A percentile compares a stretch with the other conserved stretches of the same genome.
Evolutionary conservation across 2,888 invertebrate species (phyloP).

Genomic region (Pyrgus malvae): DNA sequence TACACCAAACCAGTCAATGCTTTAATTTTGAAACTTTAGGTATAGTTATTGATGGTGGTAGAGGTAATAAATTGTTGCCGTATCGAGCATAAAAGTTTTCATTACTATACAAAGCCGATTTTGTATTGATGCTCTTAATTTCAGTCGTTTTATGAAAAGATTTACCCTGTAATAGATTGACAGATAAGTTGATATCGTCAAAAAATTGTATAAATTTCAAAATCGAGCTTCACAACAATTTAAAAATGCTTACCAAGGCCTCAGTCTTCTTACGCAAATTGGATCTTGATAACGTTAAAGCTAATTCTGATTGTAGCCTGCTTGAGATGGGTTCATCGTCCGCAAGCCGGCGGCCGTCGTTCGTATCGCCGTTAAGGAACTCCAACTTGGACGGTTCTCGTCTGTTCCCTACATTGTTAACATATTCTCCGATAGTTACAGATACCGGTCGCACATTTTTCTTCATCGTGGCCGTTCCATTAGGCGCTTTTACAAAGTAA

Average conservation of each 20-base stretch:
- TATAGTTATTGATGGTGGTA: slow-evolving; percentile 71
- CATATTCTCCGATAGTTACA: slow-evolving; percentile 87
- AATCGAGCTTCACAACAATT: slow-evolving; percentile 8
- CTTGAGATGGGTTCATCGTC: slow-evolving; percentile 82
- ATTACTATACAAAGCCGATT: slow-evolving; percentile 45
- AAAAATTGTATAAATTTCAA: slow-evolving; percentile 2
- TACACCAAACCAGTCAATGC: slow-evolving; percentile 36
- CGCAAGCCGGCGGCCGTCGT: slow-evolving; percentile 57
- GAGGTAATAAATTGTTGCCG: slow-evolving; percentile 72
- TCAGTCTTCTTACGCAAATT: slow-evolving; percentile 89
- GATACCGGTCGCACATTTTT: slow-evolving; percentile 83
- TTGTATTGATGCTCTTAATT: slow-evolving; percentile 41
- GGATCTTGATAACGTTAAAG: slow-evolving; percentile 88
- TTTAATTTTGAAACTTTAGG: slow-evolving; percentile 69
- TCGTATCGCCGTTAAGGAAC: slow-evolving; percentile 81
- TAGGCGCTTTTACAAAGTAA: slow-evolving; percentile 84
- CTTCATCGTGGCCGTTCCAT: slow-evolving; percentile 80
- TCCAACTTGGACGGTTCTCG: slow-evolving; percentile 88
- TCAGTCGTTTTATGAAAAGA: slow-evolving; percentile 40
- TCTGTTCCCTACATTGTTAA: slow-evolving; percentile 73
- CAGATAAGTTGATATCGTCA: slow-evolving; percentile 25
- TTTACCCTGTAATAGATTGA: slow-evolving; percentile 61
- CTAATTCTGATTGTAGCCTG: slow-evolving; percentile 87
- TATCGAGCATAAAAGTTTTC: slow-evolving; percentile 75
- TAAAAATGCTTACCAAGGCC: slow-evolving; percentile 76